Percentiles rank a stretch among this genome's conserved stretches.
Conservation (phyloP, 2,113 vertebrate species). For the Telmatochromis sp. region DNA sequence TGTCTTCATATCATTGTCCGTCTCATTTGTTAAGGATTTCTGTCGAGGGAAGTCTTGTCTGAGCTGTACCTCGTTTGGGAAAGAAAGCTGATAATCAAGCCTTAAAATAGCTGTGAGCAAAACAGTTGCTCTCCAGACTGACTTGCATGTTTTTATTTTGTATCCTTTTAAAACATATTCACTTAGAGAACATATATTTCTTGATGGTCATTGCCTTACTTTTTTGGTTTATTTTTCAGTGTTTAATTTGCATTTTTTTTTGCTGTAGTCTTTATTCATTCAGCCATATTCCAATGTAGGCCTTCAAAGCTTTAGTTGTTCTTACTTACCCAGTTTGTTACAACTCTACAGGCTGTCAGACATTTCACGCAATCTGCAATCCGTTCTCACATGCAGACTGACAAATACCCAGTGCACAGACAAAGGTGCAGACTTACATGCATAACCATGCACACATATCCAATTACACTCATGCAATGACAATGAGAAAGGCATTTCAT, state of each 20-base stretch:
- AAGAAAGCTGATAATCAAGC: constrained; percentile 61
- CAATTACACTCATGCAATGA: constrained; percentile 30
- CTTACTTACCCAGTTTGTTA: constrained; percentile 28
- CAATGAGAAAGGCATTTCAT: constrained; percentile 44
- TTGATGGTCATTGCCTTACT: constrained; percentile 72
- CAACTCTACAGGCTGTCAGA: constrained; percentile 27
- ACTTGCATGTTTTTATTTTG: constrained; percentile 65
- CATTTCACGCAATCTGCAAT: background rate
- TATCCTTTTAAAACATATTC: constrained; percentile 73
- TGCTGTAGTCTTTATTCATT: constrained; percentile 54
- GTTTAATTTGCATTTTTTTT: constrained; percentile 33
- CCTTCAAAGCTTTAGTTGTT: constrained; percentile 62
- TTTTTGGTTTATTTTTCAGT: constrained; percentile 69
- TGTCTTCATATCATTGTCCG: constrained; percentile 21
- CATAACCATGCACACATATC: background rate
- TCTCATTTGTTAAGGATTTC: constrained; percentile 38
- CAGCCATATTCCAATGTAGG: constrained; percentile 67
- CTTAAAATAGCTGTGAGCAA: constrained; percentile 64
- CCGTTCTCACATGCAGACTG: background rate
- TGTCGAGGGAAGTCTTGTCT: constrained; percentile 38
- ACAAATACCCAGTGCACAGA: background rate
- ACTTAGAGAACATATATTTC: constrained; percentile 71
- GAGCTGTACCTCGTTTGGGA: constrained; percentile 32
- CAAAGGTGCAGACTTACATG: background rate
- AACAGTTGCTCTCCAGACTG: constrained; percentile 53